Evolutionary conservation across 2,113 vertebrate genomes (phyloP).

Genomic region (Sphyrna mokarran): DNA sequence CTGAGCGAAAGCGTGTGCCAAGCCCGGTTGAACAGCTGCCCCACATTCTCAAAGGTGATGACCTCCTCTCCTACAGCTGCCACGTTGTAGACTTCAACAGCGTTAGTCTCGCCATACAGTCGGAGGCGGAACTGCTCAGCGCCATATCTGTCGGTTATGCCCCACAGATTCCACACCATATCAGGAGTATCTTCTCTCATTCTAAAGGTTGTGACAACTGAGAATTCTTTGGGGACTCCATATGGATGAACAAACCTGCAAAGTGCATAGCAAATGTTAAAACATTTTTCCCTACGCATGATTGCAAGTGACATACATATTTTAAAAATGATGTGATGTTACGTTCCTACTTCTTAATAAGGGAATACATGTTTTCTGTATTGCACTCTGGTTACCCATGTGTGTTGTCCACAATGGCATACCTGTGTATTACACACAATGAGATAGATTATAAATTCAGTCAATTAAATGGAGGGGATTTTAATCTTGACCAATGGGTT

Average conservation of each 20-base stretch:
- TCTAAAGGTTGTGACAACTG: constrained; percentile 39
- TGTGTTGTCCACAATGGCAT: not conserved
- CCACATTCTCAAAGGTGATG: constrained; percentile 23
- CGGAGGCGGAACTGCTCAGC: constrained; percentile 33
- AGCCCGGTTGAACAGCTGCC: constrained; percentile 37
- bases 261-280: not conserved
- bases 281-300: not conserved
- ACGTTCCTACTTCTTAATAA: not conserved
- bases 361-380: not conserved
- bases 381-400: not conserved
- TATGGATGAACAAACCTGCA: constrained; percentile 40
- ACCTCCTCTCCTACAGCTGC: constrained; percentile 1
- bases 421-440: not conserved
- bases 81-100: not conserved
- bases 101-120: constrained; percentile 37
- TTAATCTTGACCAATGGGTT: not conserved
- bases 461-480: not conserved
- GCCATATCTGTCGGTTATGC: constrained; percentile 31
- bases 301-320: not conserved
- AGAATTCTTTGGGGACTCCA: constrained; percentile 41
- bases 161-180: constrained; percentile 32
- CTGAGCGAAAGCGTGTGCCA: constrained; percentile 39
- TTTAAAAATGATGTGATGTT: not conserved
- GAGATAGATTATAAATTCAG: not conserved
- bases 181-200: constrained; percentile 18